Evolutionary conservation across 2,888 invertebrate species (phyloP).

Genomic region (Nasonovia ribisnigri): DNA sequence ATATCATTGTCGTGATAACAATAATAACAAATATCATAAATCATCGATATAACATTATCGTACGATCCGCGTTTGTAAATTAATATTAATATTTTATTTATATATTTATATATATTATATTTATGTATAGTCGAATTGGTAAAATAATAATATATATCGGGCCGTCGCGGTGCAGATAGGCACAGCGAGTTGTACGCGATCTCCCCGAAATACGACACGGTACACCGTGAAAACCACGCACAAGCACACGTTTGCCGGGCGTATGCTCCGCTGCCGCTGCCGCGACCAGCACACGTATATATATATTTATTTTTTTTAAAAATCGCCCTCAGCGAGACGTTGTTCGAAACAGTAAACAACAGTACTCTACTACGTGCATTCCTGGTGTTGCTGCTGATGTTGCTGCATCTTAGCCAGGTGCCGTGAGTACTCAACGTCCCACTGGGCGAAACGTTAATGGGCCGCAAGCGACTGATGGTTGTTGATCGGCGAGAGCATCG

Average conservation of each 20-base stretch:
- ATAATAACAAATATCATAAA: neutral
- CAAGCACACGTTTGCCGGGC: neutral
- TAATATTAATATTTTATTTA: constrained; percentile 7
- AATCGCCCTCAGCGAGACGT: constrained; percentile 67
- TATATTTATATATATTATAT: constrained; percentile 29
- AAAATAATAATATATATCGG: neutral
- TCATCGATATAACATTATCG: neutral
- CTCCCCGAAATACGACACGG: no score
- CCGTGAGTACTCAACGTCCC: constrained; percentile 69
- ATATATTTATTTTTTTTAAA: constrained; percentile 12
- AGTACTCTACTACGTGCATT: constrained; percentile 65
- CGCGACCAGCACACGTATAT: constrained; percentile 23
- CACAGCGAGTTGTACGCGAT: neutral
- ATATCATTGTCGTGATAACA: no score
- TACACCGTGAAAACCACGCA: neutral
- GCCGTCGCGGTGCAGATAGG: neutral
- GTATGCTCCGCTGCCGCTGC: neutral
- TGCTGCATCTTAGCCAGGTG: constrained; percentile 69
- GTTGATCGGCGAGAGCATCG: constrained; percentile 85
- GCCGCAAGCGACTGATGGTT: constrained; percentile 83
- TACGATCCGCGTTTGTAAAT: constrained; percentile 10
- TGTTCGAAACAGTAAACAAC: constrained; percentile 65
- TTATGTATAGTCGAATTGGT: constrained; percentile 54
- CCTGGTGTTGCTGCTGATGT: constrained; percentile 64
- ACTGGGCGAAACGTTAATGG: constrained; percentile 77